Percentiles rank a stretch among this genome's conserved stretches.
phyloP scores from a whole-genome alignment of 1,140 invertebrate species.

The Bicyclus anynana region DNA sequence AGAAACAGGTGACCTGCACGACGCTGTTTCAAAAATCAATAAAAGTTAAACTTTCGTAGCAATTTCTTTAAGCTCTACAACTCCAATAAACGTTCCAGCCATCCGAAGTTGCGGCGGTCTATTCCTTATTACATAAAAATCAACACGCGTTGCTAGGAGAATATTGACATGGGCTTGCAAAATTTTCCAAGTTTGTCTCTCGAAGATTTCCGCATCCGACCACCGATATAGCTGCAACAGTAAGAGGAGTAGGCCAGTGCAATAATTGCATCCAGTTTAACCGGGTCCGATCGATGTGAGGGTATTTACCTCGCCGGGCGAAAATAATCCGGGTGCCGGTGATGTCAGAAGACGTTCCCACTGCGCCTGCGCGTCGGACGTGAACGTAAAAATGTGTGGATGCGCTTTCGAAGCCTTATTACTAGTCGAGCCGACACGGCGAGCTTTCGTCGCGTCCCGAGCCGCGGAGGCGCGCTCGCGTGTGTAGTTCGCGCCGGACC shows the following conservation, averaged over 20 bases:
- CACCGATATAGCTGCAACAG: slow-evolving; percentile 40
- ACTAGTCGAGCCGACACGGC: slow-evolving; percentile 38
- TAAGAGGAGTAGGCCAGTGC: slow-evolving; percentile 66
- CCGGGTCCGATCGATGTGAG: slow-evolving; percentile 72
- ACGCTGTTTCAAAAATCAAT: too few species aligned
- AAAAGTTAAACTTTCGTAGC: too few species aligned
- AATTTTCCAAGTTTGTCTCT: neutral
- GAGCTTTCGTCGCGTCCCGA: slow-evolving; percentile 40
- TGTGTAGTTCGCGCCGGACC: slow-evolving; percentile 23
- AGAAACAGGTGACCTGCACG: too few species aligned
- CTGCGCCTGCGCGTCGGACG: slow-evolving; percentile 51
- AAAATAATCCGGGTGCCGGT: slow-evolving; percentile 73
- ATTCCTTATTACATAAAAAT: neutral
- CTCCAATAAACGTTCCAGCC: neutral
- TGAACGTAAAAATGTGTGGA: slow-evolving; percentile 53
- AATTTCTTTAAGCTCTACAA: too few species aligned
- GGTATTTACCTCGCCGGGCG: slow-evolving; percentile 74
- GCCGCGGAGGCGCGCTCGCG: slow-evolving; percentile 28
- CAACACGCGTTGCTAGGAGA: neutral
- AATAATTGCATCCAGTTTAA: slow-evolving; percentile 76
- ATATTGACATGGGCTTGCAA: neutral
- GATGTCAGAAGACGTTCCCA: slow-evolving; percentile 61
- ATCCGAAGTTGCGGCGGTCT: neutral
- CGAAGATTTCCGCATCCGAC: neutral
- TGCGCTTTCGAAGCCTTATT: slow-evolving; percentile 57